These are phyloP conservation scores for Amblyraja radiata DNA, from an alignment of 2,797 vertebrate genomes.

Conservation along the genomic window DNA sequence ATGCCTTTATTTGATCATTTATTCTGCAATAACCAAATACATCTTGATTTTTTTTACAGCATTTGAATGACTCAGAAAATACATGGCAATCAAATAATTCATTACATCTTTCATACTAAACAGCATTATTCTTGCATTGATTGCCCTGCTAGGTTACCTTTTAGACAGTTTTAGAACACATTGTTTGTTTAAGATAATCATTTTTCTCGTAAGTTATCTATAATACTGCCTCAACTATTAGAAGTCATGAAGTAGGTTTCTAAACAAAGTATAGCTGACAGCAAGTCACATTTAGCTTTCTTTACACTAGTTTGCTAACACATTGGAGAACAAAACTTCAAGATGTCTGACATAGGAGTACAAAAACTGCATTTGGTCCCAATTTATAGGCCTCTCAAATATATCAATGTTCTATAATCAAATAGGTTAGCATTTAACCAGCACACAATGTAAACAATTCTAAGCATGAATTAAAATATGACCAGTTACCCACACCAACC, in stretches of 20 bases:
- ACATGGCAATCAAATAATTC: slow-evolving; percentile 21
- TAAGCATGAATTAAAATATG: slow-evolving; percentile 58
- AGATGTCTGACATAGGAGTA: slow-evolving; percentile 43
- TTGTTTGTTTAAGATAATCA: slow-evolving; percentile 48
- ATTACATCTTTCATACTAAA: slow-evolving; percentile 46
- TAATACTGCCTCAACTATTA: slow-evolving; percentile 51
- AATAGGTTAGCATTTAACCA: slow-evolving; percentile 63
- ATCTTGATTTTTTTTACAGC: slow-evolving; percentile 29
- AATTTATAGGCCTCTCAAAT: slow-evolving; percentile 53
- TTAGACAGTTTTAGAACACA: slow-evolving; percentile 41
- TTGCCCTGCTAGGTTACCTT: slow-evolving; percentile 44
- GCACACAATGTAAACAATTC: slow-evolving; percentile 69
- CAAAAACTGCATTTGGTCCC: slow-evolving; percentile 54
- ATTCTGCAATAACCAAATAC: slow-evolving; percentile 2
- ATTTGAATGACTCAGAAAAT: slow-evolving; percentile 32
- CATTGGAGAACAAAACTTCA: slow-evolving; percentile 56
- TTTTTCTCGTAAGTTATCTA: slow-evolving; percentile 44
- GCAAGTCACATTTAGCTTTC: not conserved
- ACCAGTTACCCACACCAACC: slow-evolving; percentile 70
- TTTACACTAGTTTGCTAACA: slow-evolving; percentile 47
- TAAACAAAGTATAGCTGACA: slow-evolving; percentile 30
- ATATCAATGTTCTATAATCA: slow-evolving; percentile 52
- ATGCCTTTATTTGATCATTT: slow-evolving; percentile 31
- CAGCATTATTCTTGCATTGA: slow-evolving; percentile 44
- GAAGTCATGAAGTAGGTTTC: slow-evolving; percentile 33